Conservation (phyloP, 1,140 invertebrate species). For the Carcinoscorpius rotundicauda region DNA sequence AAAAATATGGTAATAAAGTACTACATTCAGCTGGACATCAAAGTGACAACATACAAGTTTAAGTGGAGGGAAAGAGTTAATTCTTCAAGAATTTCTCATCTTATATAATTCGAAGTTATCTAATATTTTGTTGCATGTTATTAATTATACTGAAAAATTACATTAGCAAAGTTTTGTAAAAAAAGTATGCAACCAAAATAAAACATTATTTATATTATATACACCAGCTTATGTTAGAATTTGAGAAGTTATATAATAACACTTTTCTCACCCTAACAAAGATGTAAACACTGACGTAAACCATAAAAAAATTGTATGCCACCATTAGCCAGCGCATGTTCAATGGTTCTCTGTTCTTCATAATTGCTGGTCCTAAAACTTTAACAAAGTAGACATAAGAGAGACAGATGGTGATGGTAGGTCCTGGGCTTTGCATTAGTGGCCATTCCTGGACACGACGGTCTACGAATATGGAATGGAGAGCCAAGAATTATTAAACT, state of each 20-base stretch:
- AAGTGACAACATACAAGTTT: no score
- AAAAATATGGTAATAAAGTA: no score
- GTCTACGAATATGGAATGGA: conserved; percentile 42
- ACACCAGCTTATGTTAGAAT: not conserved
- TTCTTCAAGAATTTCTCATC: no score
- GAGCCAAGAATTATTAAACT: no score
- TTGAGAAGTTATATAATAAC: not conserved
- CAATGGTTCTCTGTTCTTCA: conserved; percentile 75
- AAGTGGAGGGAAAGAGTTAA: no score
- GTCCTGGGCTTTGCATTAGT: conserved; percentile 78
- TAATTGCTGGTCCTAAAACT: conserved; percentile 58
- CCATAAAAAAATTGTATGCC: conserved; percentile 54
- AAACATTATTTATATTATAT: no score
- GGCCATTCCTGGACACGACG: conserved; percentile 76
- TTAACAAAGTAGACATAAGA: conserved; percentile 72
- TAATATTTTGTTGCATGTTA: no score
- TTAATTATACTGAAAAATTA: no score
- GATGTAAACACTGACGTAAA: conserved; percentile 22
- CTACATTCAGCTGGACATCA: no score
- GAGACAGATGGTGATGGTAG: conserved; percentile 71
- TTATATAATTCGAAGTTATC: no score
- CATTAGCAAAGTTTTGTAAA: no score
- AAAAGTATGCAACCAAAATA: no score
- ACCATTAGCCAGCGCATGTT: conserved; percentile 63
- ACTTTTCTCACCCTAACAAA: conserved; percentile 50